These are phyloP conservation scores for Papilio dardanus DNA, from an alignment of 1,140 invertebrate genomes.

Conservation along the genomic window DNA sequence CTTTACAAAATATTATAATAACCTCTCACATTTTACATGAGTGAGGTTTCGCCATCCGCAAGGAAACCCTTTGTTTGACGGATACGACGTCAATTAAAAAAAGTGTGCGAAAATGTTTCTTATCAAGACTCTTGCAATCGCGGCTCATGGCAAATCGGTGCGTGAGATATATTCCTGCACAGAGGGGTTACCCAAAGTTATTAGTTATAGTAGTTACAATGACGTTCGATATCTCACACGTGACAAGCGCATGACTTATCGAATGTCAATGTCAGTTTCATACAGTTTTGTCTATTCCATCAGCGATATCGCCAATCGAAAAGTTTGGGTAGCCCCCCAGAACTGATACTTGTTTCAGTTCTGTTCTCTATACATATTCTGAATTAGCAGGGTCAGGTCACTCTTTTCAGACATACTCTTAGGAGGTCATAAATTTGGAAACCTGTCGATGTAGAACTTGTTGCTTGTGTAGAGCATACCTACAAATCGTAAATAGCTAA, in stretches of 20 bases:
- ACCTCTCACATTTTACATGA: neutral
- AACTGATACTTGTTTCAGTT: too few species aligned
- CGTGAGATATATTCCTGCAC: slow-evolving; percentile 27
- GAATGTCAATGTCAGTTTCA: too few species aligned
- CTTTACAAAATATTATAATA: slow-evolving; percentile 33
- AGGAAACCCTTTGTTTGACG: slow-evolving; percentile 36
- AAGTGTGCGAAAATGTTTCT: slow-evolving; percentile 42
- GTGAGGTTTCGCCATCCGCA: slow-evolving; percentile 38
- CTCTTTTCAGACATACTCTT: neutral
- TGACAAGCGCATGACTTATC: too few species aligned
- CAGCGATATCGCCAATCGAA: too few species aligned
- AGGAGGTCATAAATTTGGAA: neutral
- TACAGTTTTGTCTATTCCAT: too few species aligned
- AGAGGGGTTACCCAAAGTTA: too few species aligned
- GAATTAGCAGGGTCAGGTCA: too few species aligned
- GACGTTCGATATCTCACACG: too few species aligned
- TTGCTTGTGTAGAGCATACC: neutral
- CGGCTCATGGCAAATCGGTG: slow-evolving; percentile 23
- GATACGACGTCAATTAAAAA: slow-evolving; percentile 36
- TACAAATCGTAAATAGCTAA: neutral
- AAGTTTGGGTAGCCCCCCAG: too few species aligned
- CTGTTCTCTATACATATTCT: too few species aligned
- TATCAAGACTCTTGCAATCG: slow-evolving; percentile 38
- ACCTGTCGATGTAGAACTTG: neutral
- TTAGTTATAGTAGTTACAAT: neutral